These are phyloP conservation scores for Blennius ocellaris DNA, from an alignment of 2,113 vertebrate genomes.

Conservation along the genomic window DNA sequence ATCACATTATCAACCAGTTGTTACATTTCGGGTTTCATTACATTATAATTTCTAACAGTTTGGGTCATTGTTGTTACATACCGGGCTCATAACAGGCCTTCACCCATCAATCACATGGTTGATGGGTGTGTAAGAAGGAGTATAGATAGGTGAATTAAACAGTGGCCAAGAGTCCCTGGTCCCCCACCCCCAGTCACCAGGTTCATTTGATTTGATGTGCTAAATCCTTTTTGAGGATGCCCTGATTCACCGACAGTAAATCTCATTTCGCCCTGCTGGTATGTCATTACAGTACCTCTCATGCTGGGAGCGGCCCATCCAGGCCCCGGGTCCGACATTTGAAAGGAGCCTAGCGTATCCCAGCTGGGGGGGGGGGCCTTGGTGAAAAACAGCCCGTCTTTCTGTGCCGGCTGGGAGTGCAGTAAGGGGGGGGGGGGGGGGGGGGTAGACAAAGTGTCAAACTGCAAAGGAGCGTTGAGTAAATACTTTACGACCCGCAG, in stretches of 20 bases:
- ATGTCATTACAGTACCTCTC: background rate
- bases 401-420: conserved; percentile 21
- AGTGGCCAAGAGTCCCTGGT: too few species aligned
- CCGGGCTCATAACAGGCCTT: too few species aligned
- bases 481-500: conserved; percentile 63
- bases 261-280: background rate
- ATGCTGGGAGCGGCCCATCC: background rate
- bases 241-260: background rate
- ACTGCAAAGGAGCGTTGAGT: conserved; percentile 29
- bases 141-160: too few species aligned
- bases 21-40: too few species aligned
- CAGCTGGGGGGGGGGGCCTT: conserved; percentile 22
- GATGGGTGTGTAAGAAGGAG: background rate
- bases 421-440: conserved; percentile 32
- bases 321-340: conserved; percentile 17
- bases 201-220: too few species aligned
- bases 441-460: conserved; percentile 52
- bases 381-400: conserved; percentile 45
- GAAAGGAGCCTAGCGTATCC: conserved; percentile 30
- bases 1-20: too few species aligned
- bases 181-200: too few species aligned
- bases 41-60: too few species aligned
- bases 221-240: background rate
- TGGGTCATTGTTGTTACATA: too few species aligned
- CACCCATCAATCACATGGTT: too few species aligned